Conservation (phyloP, 2,888 invertebrate species). For the Lagria hirta region DNA sequence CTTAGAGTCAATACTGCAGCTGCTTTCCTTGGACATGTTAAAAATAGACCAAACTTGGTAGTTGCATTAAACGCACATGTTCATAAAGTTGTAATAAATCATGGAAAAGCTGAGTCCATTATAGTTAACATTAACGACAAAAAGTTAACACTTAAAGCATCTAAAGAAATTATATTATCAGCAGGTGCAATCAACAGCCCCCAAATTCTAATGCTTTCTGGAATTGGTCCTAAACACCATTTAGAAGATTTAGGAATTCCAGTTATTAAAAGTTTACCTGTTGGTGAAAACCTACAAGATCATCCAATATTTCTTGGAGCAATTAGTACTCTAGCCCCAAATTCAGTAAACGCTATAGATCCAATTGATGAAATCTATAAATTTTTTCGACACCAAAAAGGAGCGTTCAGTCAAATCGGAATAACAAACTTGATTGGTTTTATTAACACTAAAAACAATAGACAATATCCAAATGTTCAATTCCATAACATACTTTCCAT, state of each 20-base stretch:
- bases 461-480: conserved; percentile 58
- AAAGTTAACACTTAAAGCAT: conserved; percentile 48
- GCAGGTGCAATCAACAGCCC: conserved; percentile 69
- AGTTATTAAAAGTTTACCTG: conserved; percentile 54
- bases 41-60: conserved; percentile 60
- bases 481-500: conserved; percentile 33
- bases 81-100: conserved; percentile 58
- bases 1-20: conserved; percentile 63
- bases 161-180: conserved; percentile 65
- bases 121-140: conserved; percentile 48
- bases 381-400: conserved; percentile 57
- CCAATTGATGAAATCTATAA: conserved; percentile 47
- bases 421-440: conserved; percentile 55
- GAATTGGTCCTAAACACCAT: conserved; percentile 60
- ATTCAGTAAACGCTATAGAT: too few relatives aligned
- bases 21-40: conserved; percentile 63
- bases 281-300: conserved; percentile 61
- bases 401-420: conserved; percentile 54
- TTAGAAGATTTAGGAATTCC: conserved; percentile 55
- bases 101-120: conserved; percentile 55
- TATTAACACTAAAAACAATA: conserved; percentile 53
- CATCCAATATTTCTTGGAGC: conserved; percentile 53
- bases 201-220: conserved; percentile 69
- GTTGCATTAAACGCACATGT: conserved; percentile 62
- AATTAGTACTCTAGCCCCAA: too few relatives aligned